These are phyloP conservation scores for Chitala chitala DNA, from an alignment of 2,113 vertebrate species.

Conservation along the genomic window DNA sequence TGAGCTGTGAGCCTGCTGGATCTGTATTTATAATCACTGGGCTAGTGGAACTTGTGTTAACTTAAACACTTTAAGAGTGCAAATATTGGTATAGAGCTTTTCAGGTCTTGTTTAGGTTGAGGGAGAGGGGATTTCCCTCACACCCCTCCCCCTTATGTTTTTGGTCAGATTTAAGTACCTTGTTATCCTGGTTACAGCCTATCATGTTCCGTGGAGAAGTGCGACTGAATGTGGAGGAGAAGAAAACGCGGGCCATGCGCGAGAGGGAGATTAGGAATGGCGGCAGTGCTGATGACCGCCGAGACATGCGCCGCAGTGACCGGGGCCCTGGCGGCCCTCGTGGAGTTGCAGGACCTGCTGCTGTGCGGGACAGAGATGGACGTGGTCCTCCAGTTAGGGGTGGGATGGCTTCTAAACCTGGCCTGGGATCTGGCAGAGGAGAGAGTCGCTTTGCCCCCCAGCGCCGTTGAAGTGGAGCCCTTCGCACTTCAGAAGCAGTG, in stretches of 20 bases:
- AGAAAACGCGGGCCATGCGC: constrained; percentile 87
- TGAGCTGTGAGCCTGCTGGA: too few relatives aligned
- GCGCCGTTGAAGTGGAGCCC: constrained; percentile 72
- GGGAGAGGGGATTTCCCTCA: too few relatives aligned
- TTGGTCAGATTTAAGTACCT: background rate
- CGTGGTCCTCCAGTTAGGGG: constrained; percentile 82
- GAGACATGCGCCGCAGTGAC: constrained; percentile 83
- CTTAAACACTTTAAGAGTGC: too few relatives aligned
- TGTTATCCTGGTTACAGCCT: constrained; percentile 62
- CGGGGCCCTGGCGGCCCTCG: constrained; percentile 82
- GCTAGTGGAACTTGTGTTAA: too few relatives aligned
- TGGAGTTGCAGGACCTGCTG: constrained; percentile 80
- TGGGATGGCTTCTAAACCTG: constrained; percentile 81
- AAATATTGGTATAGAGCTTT: too few relatives aligned
- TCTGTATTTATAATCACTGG: too few relatives aligned
- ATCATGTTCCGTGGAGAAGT: constrained; percentile 97
- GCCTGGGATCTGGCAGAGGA: constrained; percentile 75
- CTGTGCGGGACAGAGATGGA: constrained; percentile 87
- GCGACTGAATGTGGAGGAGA: constrained; percentile 96
- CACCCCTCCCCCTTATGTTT: constrained; percentile 23
- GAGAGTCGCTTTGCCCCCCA: constrained; percentile 85
- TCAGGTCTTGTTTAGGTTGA: too few relatives aligned
- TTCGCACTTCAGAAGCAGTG: constrained; percentile 72
- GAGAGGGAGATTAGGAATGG: constrained; percentile 80
- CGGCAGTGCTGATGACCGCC: constrained; percentile 65